Evolutionary conservation across 2,113 vertebrate species (phyloP).

Genomic region (Neofelis nebulosa): DNA sequence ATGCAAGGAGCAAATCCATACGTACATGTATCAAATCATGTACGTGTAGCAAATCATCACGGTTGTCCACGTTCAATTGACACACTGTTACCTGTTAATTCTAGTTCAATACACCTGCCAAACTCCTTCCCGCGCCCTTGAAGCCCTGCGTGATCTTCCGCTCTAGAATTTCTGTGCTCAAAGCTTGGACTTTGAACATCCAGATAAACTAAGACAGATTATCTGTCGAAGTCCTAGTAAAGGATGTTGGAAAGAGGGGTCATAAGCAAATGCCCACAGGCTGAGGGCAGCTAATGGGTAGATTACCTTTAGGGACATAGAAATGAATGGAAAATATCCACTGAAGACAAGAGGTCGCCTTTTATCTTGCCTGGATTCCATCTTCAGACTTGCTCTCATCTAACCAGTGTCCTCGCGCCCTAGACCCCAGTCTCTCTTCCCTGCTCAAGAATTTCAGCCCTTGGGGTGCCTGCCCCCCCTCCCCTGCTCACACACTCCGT

Average conservation of each 20-base stretch:
- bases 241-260: background rate
- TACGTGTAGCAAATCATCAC: background rate
- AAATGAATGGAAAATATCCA: background rate
- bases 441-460: background rate
- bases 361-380: background rate
- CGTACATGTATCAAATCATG: background rate
- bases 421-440: background rate
- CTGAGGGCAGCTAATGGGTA: background rate
- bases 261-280: background rate
- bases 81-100: background rate
- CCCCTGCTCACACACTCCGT: too few relatives aligned
- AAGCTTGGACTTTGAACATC: background rate
- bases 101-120: background rate
- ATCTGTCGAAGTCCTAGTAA: background rate
- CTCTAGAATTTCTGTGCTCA: background rate
- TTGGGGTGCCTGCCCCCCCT: background rate
- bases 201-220: background rate
- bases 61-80: background rate
- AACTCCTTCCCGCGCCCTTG: background rate
- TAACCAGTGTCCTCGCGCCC: background rate
- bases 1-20: background rate
- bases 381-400: background rate
- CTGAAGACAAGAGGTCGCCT: background rate
- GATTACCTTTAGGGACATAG: background rate
- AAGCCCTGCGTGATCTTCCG: background rate